Percentiles rank a stretch among this genome's conserved stretches.
These are phyloP conservation scores for Trypoxylus dichotomus DNA, from an alignment of 1,140 invertebrate species.

Conservation along the genomic window DNA sequence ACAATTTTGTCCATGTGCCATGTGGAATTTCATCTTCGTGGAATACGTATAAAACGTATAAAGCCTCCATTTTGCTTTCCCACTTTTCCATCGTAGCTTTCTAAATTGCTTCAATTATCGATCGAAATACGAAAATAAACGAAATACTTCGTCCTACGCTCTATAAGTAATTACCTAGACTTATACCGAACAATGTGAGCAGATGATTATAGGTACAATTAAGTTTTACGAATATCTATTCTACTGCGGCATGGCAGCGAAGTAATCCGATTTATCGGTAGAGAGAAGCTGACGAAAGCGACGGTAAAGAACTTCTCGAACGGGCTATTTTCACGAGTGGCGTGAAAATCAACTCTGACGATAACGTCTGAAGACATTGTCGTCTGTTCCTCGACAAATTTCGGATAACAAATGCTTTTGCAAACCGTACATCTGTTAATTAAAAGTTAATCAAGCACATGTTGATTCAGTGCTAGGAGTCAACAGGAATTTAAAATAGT, in stretches of 20 bases:
- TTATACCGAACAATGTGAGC: background rate
- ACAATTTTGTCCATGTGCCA: too few relatives aligned
- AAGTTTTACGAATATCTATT: conserved; percentile 21
- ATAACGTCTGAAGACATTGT: conserved; percentile 12
- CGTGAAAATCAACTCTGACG: conserved; percentile 14
- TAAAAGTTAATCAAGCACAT: conserved; percentile 13
- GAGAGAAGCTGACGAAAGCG: conserved; percentile 3
- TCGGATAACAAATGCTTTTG: background rate
- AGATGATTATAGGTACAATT: conserved; percentile 18
- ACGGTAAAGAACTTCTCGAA: background rate
- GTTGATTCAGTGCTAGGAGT: background rate
- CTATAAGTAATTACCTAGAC: conserved; percentile 17
- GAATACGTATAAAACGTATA: background rate
- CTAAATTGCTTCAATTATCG: background rate
- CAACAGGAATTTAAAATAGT: background rate
- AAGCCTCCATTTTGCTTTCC: background rate
- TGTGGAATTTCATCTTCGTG: too few relatives aligned
- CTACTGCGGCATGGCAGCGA: background rate
- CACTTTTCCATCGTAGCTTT: background rate
- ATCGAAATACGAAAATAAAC: background rate
- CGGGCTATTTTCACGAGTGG: conserved; percentile 12
- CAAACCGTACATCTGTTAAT: conserved; percentile 10
- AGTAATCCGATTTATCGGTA: conserved; percentile 15
- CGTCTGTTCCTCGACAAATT: background rate
- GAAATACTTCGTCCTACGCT: background rate